Percentiles rank a stretch among this genome's conserved stretches.
phyloP scores from a whole-genome alignment of 2,113 vertebrate genomes.

The Pelecanoides urinatrix region DNA sequence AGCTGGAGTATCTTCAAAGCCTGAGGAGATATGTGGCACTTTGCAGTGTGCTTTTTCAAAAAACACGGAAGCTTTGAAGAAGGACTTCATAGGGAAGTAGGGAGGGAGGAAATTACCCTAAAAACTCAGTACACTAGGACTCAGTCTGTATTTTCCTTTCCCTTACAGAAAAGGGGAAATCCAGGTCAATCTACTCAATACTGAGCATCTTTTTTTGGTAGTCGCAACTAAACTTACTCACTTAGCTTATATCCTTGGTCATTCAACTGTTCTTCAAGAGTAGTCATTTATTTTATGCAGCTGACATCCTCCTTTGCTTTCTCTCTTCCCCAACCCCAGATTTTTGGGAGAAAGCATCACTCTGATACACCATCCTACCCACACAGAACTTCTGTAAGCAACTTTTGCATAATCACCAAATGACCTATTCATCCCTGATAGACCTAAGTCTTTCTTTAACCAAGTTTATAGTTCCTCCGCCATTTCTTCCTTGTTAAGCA shows the following conservation, averaged over 20 bases:
- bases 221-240: background rate
- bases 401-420: slow-evolving; percentile 38
- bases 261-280: background rate
- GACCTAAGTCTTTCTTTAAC: background rate
- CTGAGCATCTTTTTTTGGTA: background rate
- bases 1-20: background rate
- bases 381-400: background rate
- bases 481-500: slow-evolving; percentile 9
- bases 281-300: slow-evolving; percentile 10
- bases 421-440: background rate
- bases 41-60: background rate
- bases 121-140: background rate
- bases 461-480: background rate
- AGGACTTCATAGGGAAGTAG: background rate
- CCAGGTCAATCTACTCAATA: background rate
- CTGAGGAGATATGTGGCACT: background rate
- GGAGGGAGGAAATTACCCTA: background rate
- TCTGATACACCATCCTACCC: background rate
- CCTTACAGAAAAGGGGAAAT: background rate
- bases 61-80: background rate
- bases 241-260: background rate
- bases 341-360: background rate
- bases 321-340: background rate
- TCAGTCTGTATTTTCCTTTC: background rate
- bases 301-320: background rate